Evolutionary conservation across 2,888 invertebrate species (phyloP), one percentile per base, ranked within the genome.

Genomic region (Atethmia centrago): DNA sequence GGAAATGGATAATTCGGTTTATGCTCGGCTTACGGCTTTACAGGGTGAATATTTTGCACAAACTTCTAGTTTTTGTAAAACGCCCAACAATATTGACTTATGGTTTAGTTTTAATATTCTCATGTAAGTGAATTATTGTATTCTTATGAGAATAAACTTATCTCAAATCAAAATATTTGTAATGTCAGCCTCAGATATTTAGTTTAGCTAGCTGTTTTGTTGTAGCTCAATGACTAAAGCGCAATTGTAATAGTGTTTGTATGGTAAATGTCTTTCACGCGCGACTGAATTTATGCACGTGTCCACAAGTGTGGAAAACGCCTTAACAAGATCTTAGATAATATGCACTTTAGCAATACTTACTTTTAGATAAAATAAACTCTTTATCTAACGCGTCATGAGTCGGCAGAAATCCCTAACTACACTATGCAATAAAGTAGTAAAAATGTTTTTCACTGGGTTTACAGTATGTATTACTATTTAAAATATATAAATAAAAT

Each of bases 241-340:
- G 42, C 28, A 47, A 14, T 28, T 47, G n/a, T 7, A 19, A n/a
- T 25, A 16, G 28, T 42, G n/a, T 68, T 49, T 19, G 12, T 53
- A 0, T 8, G 21, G 16, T 10, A 21, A 71, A n/a, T n/a, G 28
- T 1, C 3, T 19, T 45, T 47, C 16, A 58, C 51, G 31, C n/a
- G 10, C 21, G 12, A 49, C 49, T 71, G 55, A 59, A 64, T 56
- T 1, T 12, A 7, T n/a, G 19, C 51, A 68, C 51, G 28, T 68
- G 31, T 70, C n/a, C n/a, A 2, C 25, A 71, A 47, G 45, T 71
- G 21, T 16, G 25, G 71, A 56, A 71, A 71, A 28, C 16, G 3
- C 12, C 25, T 28, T 71, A 56, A 45, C 36, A 71, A 69, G n/a
- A 40, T 70, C 25, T 40, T 12, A 28, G 21, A 51, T 51, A 69